Evolutionary conservation across 2,888 invertebrate genomes (phyloP).

Genomic region (Endomychus coccineus): DNA sequence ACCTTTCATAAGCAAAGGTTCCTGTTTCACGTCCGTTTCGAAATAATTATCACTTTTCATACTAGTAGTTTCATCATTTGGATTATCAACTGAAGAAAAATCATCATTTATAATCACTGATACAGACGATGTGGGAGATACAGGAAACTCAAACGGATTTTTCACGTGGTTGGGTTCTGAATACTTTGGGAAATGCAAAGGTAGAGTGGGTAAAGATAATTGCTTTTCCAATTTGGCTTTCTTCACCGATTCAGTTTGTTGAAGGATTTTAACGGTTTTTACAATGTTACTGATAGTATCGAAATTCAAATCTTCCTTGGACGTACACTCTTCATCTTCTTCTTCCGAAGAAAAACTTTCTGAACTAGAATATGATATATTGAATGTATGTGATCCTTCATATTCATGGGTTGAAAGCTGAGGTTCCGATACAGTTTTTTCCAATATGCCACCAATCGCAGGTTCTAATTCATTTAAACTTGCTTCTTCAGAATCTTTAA

Average conservation of each 20-base stretch:
- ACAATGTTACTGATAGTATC: slow-evolving; percentile 55
- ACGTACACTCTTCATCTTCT: slow-evolving; percentile 35
- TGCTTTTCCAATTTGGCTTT: slow-evolving; percentile 15
- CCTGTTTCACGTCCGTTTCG: background rate
- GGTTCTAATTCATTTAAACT: slow-evolving; percentile 1
- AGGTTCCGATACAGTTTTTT: background rate
- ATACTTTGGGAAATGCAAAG: background rate
- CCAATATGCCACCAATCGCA: background rate
- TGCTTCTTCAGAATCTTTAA: background rate
- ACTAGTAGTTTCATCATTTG: background rate
- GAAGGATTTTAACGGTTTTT: slow-evolving; percentile 43
- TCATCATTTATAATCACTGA: too few relatives aligned
- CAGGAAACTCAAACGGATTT: background rate
- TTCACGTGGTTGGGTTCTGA: background rate
- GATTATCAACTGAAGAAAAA: too few relatives aligned
- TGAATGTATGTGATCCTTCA: too few relatives aligned
- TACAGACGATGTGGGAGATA: too few relatives aligned
- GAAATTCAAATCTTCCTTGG: slow-evolving; percentile 21
- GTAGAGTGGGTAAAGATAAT: background rate
- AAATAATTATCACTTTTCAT: background rate
- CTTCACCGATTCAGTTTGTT: slow-evolving; percentile 23
- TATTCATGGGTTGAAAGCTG: background rate
- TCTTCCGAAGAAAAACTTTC: slow-evolving; percentile 40
- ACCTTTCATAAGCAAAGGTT: background rate
- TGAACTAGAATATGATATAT: background rate